Conservation (phyloP, 2,888 invertebrate species). For the Pocota personata region DNA sequence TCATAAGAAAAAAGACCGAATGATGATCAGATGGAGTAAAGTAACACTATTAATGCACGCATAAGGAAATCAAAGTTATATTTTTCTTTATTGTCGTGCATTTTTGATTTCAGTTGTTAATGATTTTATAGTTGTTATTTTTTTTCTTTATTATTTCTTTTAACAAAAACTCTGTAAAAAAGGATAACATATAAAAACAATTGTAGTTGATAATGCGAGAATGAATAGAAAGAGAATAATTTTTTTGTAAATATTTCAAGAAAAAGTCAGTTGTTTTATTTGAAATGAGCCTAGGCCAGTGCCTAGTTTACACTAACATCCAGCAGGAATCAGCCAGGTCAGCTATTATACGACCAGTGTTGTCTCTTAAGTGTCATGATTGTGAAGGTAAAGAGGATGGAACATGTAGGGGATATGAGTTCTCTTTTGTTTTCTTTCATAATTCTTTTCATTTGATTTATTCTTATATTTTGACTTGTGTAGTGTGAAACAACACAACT, state of each 20-base stretch:
- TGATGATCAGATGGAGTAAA: slow-evolving; percentile 13
- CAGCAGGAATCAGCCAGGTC: too few relatives aligned
- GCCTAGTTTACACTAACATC: too few relatives aligned
- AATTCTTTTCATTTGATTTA: too few relatives aligned
- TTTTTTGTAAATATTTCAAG: slow-evolving; percentile 73
- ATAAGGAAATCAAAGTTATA: slow-evolving; percentile 43
- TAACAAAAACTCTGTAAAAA: slow-evolving; percentile 63
- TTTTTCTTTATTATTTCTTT: slow-evolving; percentile 17
- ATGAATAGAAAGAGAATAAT: slow-evolving; percentile 61
- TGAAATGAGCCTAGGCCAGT: too few relatives aligned
- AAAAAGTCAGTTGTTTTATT: slow-evolving; percentile 14
- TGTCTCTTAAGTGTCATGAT: too few relatives aligned
- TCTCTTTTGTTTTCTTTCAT: too few relatives aligned
- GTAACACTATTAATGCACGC: slow-evolving; percentile 54
- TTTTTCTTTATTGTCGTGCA: slow-evolving; percentile 51
- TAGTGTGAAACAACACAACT: too few relatives aligned
- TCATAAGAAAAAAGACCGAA: slow-evolving; percentile 2
- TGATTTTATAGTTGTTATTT: not conserved
- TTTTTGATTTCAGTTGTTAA: slow-evolving; percentile 44
- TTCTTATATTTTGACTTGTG: too few relatives aligned
- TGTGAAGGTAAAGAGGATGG: too few relatives aligned
- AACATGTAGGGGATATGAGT: too few relatives aligned
- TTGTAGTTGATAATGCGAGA: slow-evolving; percentile 68
- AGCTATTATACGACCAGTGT: too few relatives aligned
- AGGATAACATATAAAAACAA: slow-evolving; percentile 63